phyloP scores from a whole-genome alignment of 2,797 vertebrate genomes.

The Hoplostethus atlanticus region DNA sequence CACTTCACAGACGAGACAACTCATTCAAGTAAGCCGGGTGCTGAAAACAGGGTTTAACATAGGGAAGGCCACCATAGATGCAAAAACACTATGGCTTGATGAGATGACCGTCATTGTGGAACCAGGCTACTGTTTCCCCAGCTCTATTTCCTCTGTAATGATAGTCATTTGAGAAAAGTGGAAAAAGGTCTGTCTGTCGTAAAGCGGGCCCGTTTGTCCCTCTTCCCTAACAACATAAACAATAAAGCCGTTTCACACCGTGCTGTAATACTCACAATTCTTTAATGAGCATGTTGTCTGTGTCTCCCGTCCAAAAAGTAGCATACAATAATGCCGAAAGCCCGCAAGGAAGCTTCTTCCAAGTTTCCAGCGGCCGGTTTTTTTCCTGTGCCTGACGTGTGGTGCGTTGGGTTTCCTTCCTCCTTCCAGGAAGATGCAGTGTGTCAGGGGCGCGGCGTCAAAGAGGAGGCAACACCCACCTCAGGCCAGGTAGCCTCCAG shows the following conservation, averaged over 20 bases:
- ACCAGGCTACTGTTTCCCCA: no score
- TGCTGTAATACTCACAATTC: slow-evolving; percentile 82
- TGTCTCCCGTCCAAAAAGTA: neutral
- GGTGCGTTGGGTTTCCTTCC: slow-evolving; percentile 64
- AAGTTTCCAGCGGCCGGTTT: neutral
- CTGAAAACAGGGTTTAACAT: no score
- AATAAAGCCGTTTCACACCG: neutral
- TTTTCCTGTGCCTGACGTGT: neutral
- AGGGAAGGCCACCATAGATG: no score
- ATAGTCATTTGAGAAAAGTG: neutral
- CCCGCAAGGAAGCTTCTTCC: neutral
- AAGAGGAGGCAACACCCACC: slow-evolving; percentile 78
- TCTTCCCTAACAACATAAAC: neutral
- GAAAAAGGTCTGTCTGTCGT: neutral
- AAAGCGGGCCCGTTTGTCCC: neutral
- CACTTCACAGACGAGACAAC: neutral
- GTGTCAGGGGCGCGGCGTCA: slow-evolving; percentile 81
- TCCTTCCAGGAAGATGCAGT: slow-evolving; percentile 74
- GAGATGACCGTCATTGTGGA: no score
- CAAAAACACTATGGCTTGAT: no score
- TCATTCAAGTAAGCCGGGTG: neutral
- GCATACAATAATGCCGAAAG: neutral
- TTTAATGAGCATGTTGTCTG: slow-evolving; percentile 78
- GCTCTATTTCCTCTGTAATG: no score
- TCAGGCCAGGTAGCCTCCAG: slow-evolving; percentile 58